A percentile compares a stretch with the other conserved stretches of the same genome.
phyloP scores from a whole-genome alignment of 2,113 vertebrate species.

The human region GRCh38 chr20:15634001-15634500 shows the following conservation, averaged over 20 bases:
- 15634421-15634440: constrained; percentile 42
- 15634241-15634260: not conserved
- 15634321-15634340: constrained; percentile 42
- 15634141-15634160: not conserved
- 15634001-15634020: not conserved
- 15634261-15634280: not conserved
- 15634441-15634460: not conserved
- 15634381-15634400: constrained; percentile 52
- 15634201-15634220: constrained; percentile 18
- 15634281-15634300: constrained; percentile 44
- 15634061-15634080: not conserved
- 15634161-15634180: not conserved
- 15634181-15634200: not conserved
- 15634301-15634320: constrained; percentile 45
- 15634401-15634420: constrained; percentile 30
- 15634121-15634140: not conserved
- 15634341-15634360: not conserved
- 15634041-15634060: not conserved
- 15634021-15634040: not conserved
- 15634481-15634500: constrained; percentile 39
- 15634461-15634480: constrained; percentile 29
- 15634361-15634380: constrained; percentile 54
- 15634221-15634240: not conserved
- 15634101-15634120: not conserved
- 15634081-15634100: not conserved